phyloP scores from a whole-genome alignment of 2,888 invertebrate genomes.

The Spodoptera littoralis region DNA sequence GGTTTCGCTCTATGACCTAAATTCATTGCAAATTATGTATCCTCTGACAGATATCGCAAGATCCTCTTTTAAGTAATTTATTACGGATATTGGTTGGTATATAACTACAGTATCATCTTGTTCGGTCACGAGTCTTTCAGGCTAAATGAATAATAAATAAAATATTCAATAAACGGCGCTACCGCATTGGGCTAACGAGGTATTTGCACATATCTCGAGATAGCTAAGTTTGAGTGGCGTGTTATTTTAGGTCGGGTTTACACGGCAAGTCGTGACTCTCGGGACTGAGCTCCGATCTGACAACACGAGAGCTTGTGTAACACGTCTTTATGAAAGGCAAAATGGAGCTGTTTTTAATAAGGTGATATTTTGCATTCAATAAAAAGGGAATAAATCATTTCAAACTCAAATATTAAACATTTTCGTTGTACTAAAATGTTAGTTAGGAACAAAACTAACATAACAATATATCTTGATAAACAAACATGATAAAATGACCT shows the following conservation, averaged over 20 bases:
- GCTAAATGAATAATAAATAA: constrained; percentile 56
- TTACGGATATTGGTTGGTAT: constrained; percentile 11
- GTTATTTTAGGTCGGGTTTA: constrained; percentile 57
- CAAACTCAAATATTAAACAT: too few relatives aligned
- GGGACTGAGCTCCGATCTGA: constrained; percentile 69
- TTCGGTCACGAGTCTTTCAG: constrained; percentile 40
- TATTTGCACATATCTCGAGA: constrained; percentile 47
- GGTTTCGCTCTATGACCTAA: constrained; percentile 32
- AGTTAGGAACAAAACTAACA: too few relatives aligned
- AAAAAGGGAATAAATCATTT: neutral
- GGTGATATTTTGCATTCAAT: constrained; percentile 27
- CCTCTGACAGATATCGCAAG: constrained; percentile 13
- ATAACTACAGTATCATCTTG: constrained; percentile 24
- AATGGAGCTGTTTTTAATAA: constrained; percentile 54
- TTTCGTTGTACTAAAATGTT: too few relatives aligned
- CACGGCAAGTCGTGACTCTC: constrained; percentile 71
- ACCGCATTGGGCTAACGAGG: constrained; percentile 54
- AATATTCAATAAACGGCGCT: constrained; percentile 57
- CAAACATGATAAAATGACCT: constrained; percentile 31
- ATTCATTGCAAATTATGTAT: constrained; percentile 23
- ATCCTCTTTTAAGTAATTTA: constrained; percentile 20
- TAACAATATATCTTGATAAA: constrained; percentile 1
- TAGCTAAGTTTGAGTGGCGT: constrained; percentile 53
- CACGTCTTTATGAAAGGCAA: constrained; percentile 65
- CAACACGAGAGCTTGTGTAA: constrained; percentile 63